These are phyloP conservation scores for Daphoenositta chrysoptera DNA, from an alignment of 2,113 vertebrate species.

Conservation along the genomic window DNA sequence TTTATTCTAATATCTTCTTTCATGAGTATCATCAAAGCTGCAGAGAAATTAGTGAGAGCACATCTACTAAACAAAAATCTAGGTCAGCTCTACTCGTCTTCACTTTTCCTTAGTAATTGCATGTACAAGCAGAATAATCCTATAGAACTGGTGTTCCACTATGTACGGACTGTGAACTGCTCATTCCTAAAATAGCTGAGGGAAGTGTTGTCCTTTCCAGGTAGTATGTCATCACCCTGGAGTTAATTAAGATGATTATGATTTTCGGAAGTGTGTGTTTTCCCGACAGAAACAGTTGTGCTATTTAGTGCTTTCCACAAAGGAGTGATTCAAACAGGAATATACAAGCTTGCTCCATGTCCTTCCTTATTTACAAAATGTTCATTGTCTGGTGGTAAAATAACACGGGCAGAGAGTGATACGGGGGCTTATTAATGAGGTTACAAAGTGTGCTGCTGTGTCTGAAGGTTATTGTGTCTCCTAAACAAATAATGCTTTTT, in stretches of 20 bases:
- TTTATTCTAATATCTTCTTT: slow-evolving; percentile 48
- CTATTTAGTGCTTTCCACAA: slow-evolving; percentile 26
- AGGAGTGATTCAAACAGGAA: slow-evolving; percentile 6
- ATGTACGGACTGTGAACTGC: not conserved
- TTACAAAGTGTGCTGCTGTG: slow-evolving; percentile 47
- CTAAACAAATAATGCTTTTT: slow-evolving; percentile 70
- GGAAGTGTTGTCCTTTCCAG: not conserved
- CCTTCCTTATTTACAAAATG: slow-evolving; percentile 50
- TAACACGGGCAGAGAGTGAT: slow-evolving; percentile 46
- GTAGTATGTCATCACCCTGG: not conserved
- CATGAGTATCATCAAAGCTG: slow-evolving; percentile 49
- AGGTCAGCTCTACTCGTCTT: slow-evolving; percentile 27
- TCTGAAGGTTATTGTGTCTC: slow-evolving; percentile 53
- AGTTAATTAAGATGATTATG: not conserved
- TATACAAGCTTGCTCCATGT: slow-evolving; percentile 7
- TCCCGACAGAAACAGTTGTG: not conserved
- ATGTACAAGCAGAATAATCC: slow-evolving; percentile 56
- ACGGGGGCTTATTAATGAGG: not conserved
- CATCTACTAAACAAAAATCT: slow-evolving; percentile 53
- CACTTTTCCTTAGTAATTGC: slow-evolving; percentile 38
- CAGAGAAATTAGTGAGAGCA: slow-evolving; percentile 46
- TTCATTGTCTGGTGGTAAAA: slow-evolving; percentile 56
- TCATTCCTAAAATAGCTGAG: not conserved
- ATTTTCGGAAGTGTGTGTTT: slow-evolving; percentile 1
- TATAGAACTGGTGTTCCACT: not conserved